phyloP scores from a whole-genome alignment of 2,797 vertebrate species.

The Xenopus petersii region DNA sequence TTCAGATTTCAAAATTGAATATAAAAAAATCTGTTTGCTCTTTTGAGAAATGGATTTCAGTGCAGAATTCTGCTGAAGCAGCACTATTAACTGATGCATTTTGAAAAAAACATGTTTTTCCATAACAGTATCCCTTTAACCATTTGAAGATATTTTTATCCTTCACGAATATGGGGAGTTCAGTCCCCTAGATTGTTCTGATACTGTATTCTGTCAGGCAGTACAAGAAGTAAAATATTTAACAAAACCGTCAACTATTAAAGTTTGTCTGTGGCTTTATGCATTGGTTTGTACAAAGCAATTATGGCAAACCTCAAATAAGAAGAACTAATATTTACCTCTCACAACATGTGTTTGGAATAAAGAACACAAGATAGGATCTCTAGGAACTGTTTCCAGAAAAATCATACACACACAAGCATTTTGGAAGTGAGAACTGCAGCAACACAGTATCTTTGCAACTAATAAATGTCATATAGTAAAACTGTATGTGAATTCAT shows the following conservation, averaged over 20 bases:
- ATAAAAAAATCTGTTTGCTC: no score
- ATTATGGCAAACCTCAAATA: conserved; percentile 25
- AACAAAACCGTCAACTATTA: not conserved
- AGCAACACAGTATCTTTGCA: no score
- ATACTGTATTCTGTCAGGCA: not conserved
- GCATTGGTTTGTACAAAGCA: conserved; percentile 8
- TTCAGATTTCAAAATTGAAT: no score
- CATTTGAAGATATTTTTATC: no score
- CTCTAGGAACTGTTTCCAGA: conserved; percentile 19
- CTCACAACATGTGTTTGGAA: conserved; percentile 29
- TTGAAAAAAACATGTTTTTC: no score
- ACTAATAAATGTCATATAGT: no score
- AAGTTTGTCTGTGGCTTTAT: not conserved
- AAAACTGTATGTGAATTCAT: not conserved
- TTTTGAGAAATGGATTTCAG: no score
- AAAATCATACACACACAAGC: not conserved
- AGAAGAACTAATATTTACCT: conserved; percentile 26
- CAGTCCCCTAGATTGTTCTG: not conserved
- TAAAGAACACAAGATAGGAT: conserved; percentile 10
- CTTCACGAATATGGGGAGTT: no score
- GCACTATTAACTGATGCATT: no score
- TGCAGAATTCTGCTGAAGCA: no score
- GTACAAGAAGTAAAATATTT: not conserved
- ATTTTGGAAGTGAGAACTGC: no score
- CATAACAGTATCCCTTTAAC: no score